These are phyloP conservation scores for Orthosia incerta DNA, from an alignment of 2,888 invertebrate species.

Conservation along the genomic window DNA sequence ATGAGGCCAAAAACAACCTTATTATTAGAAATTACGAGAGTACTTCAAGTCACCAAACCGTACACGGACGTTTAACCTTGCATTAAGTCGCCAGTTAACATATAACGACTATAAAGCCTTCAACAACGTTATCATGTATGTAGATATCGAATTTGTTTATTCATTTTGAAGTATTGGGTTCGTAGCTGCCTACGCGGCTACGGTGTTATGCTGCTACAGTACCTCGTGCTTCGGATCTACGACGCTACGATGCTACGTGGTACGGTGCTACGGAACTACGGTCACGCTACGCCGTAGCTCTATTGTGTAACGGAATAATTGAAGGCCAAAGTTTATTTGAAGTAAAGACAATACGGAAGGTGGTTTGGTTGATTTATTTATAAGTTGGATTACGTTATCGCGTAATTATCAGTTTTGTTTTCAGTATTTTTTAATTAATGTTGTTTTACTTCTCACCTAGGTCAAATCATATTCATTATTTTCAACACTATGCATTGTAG, in stretches of 20 bases:
- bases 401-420: neutral
- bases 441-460: too few species aligned
- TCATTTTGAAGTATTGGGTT: conserved; percentile 23
- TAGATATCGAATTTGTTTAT: conserved; percentile 46
- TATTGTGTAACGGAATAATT: conserved; percentile 29
- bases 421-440: too few species aligned
- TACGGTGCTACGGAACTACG: conserved; percentile 40
- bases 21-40: conserved; percentile 7
- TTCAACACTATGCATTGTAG: neutral
- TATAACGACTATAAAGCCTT: conserved; percentile 33
- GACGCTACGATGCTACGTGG: conserved; percentile 34
- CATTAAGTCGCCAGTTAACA: conserved; percentile 26
- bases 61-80: conserved; percentile 8
- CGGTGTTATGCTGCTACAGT: conserved; percentile 4
- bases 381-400: neutral
- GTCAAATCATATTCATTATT: neutral
- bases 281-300: conserved; percentile 57
- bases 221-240: conserved; percentile 9
- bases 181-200: conserved; percentile 44
- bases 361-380: neutral
- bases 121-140: conserved; percentile 28
- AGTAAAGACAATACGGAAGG: neutral
- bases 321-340: conserved; percentile 13
- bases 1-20: conserved; percentile 3
- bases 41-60: conserved; percentile 6